Evolutionary conservation across 2,888 invertebrate genomes (phyloP).

Genomic region (Leptopterna dolabrata): DNA sequence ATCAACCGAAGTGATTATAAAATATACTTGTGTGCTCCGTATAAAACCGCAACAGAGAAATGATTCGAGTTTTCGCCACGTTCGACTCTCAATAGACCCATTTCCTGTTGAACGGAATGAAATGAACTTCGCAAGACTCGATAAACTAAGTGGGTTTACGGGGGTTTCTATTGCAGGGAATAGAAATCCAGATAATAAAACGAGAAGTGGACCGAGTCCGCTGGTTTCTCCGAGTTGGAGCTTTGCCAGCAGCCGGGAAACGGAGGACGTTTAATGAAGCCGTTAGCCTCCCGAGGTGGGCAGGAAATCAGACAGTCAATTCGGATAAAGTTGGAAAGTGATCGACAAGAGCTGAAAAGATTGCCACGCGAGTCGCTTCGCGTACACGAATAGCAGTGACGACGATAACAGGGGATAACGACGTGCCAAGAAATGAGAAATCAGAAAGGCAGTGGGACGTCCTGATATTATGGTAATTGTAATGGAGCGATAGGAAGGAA

Average conservation of each 20-base stretch:
- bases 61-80: too few species aligned
- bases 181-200: background rate
- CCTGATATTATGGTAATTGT: too few species aligned
- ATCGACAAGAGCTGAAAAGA: background rate
- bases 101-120: background rate
- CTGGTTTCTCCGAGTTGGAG: background rate
- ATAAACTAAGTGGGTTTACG: background rate
- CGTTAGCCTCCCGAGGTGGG: background rate
- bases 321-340: background rate
- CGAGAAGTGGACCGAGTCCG: background rate
- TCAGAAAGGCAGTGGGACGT: too few species aligned
- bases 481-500: too few species aligned
- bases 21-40: too few species aligned
- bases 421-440: too few species aligned
- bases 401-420: too few species aligned
- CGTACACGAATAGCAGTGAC: too few species aligned
- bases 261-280: background rate
- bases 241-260: too few species aligned
- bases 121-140: background rate
- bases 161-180: background rate
- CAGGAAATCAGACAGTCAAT: background rate
- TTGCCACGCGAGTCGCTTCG: background rate
- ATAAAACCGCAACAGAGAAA: too few species aligned
- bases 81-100: too few species aligned
- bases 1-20: too few species aligned